Percentiles rank a stretch among this genome's conserved stretches.
Evolutionary conservation across 2,888 invertebrate species (phyloP).

Genomic region (Drosophila suboccidentalis): DNA sequence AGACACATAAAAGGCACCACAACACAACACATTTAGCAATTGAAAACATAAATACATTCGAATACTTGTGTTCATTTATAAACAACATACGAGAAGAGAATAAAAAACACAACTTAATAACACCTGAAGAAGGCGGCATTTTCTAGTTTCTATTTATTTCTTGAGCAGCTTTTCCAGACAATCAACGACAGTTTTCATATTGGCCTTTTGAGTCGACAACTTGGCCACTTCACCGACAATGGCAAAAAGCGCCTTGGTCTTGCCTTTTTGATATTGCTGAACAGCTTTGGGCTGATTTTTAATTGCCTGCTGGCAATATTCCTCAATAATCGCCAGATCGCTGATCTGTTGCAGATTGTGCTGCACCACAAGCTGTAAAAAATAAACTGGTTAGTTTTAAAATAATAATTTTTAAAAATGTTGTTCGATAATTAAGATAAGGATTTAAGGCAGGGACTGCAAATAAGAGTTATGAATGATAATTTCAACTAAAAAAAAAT

Average conservation of each 20-base stretch:
- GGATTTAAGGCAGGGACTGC: too few species aligned
- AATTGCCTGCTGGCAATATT: slow-evolving; percentile 88
- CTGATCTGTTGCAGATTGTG: slow-evolving; percentile 89
- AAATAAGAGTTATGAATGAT: too few species aligned
- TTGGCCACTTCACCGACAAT: slow-evolving; percentile 88
- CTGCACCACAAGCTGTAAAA: slow-evolving; percentile 87
- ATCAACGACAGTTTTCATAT: slow-evolving; percentile 89
- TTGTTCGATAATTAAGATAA: too few species aligned
- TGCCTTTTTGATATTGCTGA: slow-evolving; percentile 89
- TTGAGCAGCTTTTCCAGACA: slow-evolving; percentile 86
- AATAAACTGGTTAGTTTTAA: too few species aligned
- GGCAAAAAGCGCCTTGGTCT: slow-evolving; percentile 89
- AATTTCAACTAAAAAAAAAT: too few species aligned
- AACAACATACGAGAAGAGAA: slow-evolving; percentile 52
- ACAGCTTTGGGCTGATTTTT: slow-evolving; percentile 89
- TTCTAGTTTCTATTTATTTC: slow-evolving; percentile 9
- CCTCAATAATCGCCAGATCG: slow-evolving; percentile 87
- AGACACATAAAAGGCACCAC: slow-evolving; percentile 62
- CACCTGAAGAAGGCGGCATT: slow-evolving; percentile 25
- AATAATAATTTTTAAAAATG: too few species aligned
- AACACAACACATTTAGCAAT: slow-evolving; percentile 43
- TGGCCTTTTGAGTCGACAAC: slow-evolving; percentile 88
- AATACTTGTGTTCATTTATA: slow-evolving; percentile 63
- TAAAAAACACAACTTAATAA: slow-evolving; percentile 63
- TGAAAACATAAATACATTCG: slow-evolving; percentile 9